These are phyloP conservation scores for Ictalurus furcatus DNA, from an alignment of 2,113 vertebrate genomes.

Conservation along the genomic window DNA sequence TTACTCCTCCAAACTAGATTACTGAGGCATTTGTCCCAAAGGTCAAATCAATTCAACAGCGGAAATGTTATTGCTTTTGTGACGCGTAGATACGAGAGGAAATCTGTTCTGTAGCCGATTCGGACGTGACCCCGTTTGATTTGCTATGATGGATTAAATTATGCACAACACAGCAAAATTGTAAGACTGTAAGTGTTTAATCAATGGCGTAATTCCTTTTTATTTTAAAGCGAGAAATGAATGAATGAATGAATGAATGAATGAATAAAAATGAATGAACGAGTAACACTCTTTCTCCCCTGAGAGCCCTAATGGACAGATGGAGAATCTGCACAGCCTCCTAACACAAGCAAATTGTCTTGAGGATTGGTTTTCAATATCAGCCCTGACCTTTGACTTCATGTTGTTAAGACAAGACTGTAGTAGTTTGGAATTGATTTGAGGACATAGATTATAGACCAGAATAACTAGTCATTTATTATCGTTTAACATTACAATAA, in stretches of 20 bases:
- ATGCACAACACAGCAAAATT: neutral
- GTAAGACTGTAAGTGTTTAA: neutral
- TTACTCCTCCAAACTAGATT: slow-evolving; percentile 13
- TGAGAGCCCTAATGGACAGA: slow-evolving; percentile 32
- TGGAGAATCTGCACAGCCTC: slow-evolving; percentile 30
- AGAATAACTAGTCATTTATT: slow-evolving; percentile 40
- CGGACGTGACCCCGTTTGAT: neutral
- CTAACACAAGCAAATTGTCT: slow-evolving; percentile 42
- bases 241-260: neutral
- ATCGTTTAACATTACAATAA: slow-evolving; percentile 31
- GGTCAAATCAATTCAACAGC: slow-evolving; percentile 27
- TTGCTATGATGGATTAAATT: neutral
- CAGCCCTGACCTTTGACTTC: slow-evolving; percentile 43
- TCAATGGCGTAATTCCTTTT: no score
- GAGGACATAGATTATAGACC: slow-evolving; percentile 36
- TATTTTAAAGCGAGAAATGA: neutral
- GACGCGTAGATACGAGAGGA: neutral
- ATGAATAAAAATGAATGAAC: neutral
- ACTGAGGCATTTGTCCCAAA: neutral
- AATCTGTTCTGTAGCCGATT: neutral
- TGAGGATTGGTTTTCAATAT: slow-evolving; percentile 51
- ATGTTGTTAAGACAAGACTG: slow-evolving; percentile 24
- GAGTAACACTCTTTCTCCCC: neutral
- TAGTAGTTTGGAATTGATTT: slow-evolving; percentile 29
- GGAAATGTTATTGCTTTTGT: slow-evolving; percentile 19